Percentiles rank a stretch among this genome's conserved stretches.
These are phyloP conservation scores for Setophaga petechia DNA, from an alignment of 2,113 vertebrate species.

Conservation along the genomic window DNA sequence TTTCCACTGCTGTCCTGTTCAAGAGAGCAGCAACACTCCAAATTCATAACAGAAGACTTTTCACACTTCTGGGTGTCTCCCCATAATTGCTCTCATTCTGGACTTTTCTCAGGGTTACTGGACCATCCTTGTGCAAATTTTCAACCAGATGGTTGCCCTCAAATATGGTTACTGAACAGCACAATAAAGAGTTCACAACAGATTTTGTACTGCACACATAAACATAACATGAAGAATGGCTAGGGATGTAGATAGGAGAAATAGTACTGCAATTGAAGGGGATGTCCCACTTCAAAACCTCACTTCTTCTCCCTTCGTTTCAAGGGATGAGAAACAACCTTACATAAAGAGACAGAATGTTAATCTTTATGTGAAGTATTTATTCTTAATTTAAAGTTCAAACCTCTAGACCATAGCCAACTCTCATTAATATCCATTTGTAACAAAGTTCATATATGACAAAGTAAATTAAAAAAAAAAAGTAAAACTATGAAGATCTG, in stretches of 20 bases:
- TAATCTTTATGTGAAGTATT: slow-evolving; percentile 4
- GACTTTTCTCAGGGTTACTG: not conserved
- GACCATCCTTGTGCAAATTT: not conserved
- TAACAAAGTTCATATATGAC: slow-evolving; percentile 30
- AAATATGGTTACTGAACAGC: not conserved
- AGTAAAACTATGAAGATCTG: not conserved
- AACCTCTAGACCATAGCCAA: not conserved
- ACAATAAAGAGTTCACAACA: not conserved
- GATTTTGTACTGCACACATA: not conserved
- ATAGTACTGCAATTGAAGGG: not conserved
- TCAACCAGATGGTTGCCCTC: not conserved
- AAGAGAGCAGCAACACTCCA: not conserved
- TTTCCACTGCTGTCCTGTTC: not conserved
- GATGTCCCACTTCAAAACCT: not conserved
- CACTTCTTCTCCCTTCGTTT: not conserved
- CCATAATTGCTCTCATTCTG: not conserved
- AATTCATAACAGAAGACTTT: not conserved
- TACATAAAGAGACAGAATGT: not conserved
- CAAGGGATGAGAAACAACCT: not conserved
- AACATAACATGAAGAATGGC: not conserved
- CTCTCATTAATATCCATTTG: slow-evolving; percentile 15
- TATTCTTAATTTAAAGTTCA: slow-evolving; percentile 27
- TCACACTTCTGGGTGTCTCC: rapidly evolving
- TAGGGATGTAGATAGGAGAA: not conserved
- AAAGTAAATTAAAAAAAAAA: slow-evolving; percentile 19